Percentiles rank a stretch among this genome's conserved stretches.
Conservation (phyloP, 2,797 vertebrate genomes). For the Neosilurus mollespiculum region DNA sequence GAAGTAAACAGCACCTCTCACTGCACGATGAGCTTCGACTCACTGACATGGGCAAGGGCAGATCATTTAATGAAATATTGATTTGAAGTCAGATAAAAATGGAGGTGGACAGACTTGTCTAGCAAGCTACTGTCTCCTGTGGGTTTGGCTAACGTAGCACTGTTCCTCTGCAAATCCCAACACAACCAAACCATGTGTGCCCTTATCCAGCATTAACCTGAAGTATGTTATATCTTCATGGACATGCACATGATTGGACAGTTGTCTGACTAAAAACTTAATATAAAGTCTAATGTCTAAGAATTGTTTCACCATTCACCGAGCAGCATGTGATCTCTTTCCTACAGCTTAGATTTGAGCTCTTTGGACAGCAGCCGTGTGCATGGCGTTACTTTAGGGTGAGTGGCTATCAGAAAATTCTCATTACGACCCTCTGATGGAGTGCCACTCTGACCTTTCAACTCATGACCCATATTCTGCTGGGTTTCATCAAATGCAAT, state of each 20-base stretch:
- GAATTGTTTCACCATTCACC: neutral
- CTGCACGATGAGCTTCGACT: constrained; percentile 43
- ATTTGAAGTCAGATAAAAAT: constrained; percentile 59
- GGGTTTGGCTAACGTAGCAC: neutral
- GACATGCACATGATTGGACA: neutral
- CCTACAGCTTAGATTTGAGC: neutral
- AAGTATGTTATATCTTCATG: neutral
- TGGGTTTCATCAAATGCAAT: constrained; percentile 24
- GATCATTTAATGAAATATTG: constrained; percentile 70
- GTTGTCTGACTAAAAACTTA: neutral
- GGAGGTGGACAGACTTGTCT: constrained; percentile 56
- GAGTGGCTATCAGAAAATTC: constrained; percentile 20
- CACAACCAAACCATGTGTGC: neutral
- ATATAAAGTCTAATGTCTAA: too few relatives aligned
- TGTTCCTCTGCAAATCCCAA: neutral
- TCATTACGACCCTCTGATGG: constrained; percentile 28
- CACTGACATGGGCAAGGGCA: constrained; percentile 57
- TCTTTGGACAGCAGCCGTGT: neutral
- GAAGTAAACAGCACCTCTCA: constrained; percentile 20
- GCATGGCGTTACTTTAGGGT: constrained; percentile 20
- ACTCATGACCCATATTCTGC: constrained; percentile 13
- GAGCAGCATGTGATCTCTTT: neutral
- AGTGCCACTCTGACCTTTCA: constrained; percentile 29
- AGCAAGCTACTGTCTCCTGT: constrained; percentile 28
- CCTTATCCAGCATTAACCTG: neutral